Evolutionary conservation across 2,113 vertebrate genomes (phyloP).

Genomic region (Stictonetta naevosa): DNA sequence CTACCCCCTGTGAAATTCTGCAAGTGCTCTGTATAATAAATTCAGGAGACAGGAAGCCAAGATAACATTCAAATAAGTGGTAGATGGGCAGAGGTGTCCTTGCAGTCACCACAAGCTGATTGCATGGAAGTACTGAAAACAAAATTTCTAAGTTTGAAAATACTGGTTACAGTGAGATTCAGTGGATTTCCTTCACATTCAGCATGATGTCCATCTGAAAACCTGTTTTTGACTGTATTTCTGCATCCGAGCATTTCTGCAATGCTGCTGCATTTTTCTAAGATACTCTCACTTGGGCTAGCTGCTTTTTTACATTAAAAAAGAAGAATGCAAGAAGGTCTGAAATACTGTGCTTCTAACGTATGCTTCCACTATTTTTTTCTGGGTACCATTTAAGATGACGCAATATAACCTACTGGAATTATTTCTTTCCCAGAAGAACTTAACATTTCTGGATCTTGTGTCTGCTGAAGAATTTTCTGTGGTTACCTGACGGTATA

Average conservation of each 20-base stretch:
- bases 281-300: background rate
- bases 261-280: background rate
- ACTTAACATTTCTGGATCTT: background rate
- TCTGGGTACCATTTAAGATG: background rate
- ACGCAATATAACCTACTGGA: background rate
- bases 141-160: background rate
- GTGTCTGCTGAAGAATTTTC: background rate
- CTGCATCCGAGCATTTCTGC: background rate
- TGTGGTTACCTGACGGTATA: background rate
- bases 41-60: too few relatives aligned
- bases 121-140: background rate
- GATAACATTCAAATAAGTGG: background rate
- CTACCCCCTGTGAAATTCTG: background rate
- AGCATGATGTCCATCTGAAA: rapidly evolving
- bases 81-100: background rate
- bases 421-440: background rate
- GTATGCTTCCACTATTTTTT: background rate
- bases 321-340: background rate
- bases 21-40: background rate
- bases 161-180: background rate
- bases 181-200: rapidly evolving
- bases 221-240: background rate
- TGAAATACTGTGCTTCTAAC: background rate
- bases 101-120: background rate
- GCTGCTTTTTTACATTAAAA: background rate